Evolutionary conservation across 2,888 invertebrate genomes (phyloP).

Genomic region (Melinopterus prodromus): DNA sequence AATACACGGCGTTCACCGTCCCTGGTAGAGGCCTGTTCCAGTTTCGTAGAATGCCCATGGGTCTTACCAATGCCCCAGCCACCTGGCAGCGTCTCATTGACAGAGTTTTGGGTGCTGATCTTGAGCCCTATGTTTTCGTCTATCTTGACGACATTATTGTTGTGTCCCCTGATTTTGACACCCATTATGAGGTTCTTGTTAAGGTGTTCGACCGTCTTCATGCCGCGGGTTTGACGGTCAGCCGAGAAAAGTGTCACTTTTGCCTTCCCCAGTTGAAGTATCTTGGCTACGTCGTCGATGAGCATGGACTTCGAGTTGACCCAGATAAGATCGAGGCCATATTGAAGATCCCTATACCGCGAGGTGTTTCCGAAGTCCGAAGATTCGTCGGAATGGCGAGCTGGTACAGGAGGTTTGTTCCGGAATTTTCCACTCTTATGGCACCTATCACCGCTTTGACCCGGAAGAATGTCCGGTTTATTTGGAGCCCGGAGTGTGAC

Average conservation of each 20-base stretch:
- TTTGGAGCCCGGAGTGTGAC: conserved; percentile 29
- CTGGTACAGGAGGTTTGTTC: conserved; percentile 40
- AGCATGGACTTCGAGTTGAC: conserved; percentile 43
- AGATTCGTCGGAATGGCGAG: conserved; percentile 39
- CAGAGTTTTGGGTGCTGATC: too few relatives aligned
- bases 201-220: conserved; percentile 33
- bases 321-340: too few relatives aligned
- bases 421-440: conserved; percentile 32
- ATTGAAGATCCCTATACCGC: conserved; percentile 37
- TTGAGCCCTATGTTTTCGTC: too few relatives aligned
- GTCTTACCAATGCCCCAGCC: conserved; percentile 45
- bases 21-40: conserved; percentile 40
- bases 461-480: conserved; percentile 32
- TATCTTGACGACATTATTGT: conserved; percentile 46
- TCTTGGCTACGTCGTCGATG: conserved; percentile 50
- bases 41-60: conserved; percentile 48
- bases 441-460: conserved; percentile 35
- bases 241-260: conserved; percentile 44
- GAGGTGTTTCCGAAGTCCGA: conserved; percentile 37
- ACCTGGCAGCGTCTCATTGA: too few relatives aligned
- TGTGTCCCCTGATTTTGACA: too few relatives aligned
- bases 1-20: conserved; percentile 43
- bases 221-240: conserved; percentile 43
- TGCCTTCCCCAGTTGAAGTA: conserved; percentile 43
- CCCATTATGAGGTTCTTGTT: too few relatives aligned